phyloP scores from a whole-genome alignment of 1,140 invertebrate genomes.

The Lucilia sericata region DNA sequence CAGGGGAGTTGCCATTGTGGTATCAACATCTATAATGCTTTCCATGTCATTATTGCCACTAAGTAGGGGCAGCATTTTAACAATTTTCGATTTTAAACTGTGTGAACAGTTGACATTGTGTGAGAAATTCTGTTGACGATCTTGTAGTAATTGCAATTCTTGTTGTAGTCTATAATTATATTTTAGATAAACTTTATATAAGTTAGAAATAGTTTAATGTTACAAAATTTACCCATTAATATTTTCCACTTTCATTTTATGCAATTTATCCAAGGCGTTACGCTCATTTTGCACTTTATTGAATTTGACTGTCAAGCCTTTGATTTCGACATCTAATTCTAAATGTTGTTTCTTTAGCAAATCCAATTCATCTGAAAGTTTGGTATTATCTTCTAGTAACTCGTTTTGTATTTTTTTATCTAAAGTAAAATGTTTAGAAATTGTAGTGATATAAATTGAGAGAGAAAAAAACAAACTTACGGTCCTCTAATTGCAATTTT shows the following conservation, averaged over 20 bases:
- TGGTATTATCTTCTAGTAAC: conserved; percentile 57
- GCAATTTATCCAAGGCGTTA: conserved; percentile 62
- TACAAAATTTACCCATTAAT: conserved; percentile 54
- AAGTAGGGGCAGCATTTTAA: conserved; percentile 58
- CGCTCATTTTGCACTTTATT: conserved; percentile 59
- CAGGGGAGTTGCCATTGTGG: conserved; percentile 51
- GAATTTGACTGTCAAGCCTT: conserved; percentile 56
- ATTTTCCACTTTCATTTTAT: conserved; percentile 65
- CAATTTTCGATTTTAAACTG: conserved; percentile 58
- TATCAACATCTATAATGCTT: conserved; percentile 59
- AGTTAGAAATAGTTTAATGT: not conserved
- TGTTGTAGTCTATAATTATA: conserved; percentile 53
- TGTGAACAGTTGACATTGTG: conserved; percentile 50
- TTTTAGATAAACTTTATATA: not conserved
- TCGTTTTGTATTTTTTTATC: conserved; percentile 62
- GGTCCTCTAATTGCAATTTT: conserved; percentile 60
- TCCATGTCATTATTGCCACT: conserved; percentile 55
- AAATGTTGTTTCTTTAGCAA: conserved; percentile 54
- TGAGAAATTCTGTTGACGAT: conserved; percentile 53
- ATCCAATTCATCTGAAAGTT: conserved; percentile 56
- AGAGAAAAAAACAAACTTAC: conserved; percentile 49
- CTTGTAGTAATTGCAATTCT: conserved; percentile 58
- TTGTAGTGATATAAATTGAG: conserved; percentile 25
- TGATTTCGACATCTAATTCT: conserved; percentile 57
- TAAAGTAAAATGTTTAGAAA: conserved; percentile 29